A percentile compares a stretch with the other conserved stretches of the same genome.
phyloP scores from a whole-genome alignment of 2,797 vertebrate genomes.

The Liasis olivaceus region DNA sequence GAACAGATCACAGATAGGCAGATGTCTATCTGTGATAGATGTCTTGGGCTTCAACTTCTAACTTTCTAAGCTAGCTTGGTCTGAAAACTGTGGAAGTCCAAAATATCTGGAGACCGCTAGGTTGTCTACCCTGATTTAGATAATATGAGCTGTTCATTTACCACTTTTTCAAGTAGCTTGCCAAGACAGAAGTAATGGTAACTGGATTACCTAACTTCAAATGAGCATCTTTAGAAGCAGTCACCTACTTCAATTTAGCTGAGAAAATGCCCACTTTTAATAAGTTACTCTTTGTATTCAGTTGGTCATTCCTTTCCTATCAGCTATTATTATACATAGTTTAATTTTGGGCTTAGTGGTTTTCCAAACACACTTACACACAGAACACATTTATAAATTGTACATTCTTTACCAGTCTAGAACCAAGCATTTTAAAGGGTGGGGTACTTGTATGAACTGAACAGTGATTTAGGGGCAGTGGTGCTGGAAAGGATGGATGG shows the following conservation, averaged over 20 bases:
- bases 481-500: not conserved
- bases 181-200: not conserved
- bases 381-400: not conserved
- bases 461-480: not conserved
- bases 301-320: not conserved
- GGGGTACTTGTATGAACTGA: not conserved
- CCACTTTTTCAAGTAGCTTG: not conserved
- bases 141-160: not conserved
- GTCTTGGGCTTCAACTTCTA: not conserved
- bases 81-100: not conserved
- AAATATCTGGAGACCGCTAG: not conserved
- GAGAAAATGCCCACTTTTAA: not conserved
- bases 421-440: not conserved
- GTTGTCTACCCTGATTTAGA: not conserved
- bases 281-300: not conserved
- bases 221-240: not conserved
- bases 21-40: not conserved
- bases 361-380: not conserved
- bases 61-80: not conserved
- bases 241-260: not conserved
- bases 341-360: not conserved
- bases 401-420: not conserved
- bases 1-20: not conserved
- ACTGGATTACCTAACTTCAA: not conserved
- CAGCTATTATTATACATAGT: not conserved